phyloP scores from a whole-genome alignment of 35 echinoderm and acorn worm species.

The Stichopus chloronotus region DNA sequence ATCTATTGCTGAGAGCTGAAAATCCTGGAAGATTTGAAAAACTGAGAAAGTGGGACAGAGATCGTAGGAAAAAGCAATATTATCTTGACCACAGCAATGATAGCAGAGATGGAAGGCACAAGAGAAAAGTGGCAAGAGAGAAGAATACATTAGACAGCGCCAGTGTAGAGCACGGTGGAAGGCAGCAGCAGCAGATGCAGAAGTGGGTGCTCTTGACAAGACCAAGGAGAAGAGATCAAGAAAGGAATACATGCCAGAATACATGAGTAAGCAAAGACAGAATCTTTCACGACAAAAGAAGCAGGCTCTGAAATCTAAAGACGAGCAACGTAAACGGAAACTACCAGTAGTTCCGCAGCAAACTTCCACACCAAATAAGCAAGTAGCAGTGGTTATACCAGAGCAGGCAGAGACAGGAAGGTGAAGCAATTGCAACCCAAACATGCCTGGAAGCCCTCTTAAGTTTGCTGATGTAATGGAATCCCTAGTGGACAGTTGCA shows the following conservation, averaged over 20 bases:
- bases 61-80: slow-evolving; percentile 31
- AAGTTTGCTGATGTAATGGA: slow-evolving; percentile 47
- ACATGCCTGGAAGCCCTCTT: slow-evolving; percentile 8
- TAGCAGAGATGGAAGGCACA: slow-evolving; percentile 21
- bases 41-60: slow-evolving; percentile 1
- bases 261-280: slow-evolving; percentile 15
- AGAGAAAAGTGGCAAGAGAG: background rate
- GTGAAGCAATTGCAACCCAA: background rate
- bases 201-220: background rate
- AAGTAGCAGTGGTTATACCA: background rate
- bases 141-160: slow-evolving; percentile 9
- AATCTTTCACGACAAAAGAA: background rate
- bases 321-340: slow-evolving; percentile 10
- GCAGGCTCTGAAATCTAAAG: slow-evolving; percentile 30
- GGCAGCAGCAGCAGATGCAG: background rate
- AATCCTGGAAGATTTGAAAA: slow-evolving; percentile 1
- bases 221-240: background rate
- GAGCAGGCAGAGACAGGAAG: background rate
- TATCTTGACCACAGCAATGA: background rate
- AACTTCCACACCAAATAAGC: background rate
- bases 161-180: slow-evolving; percentile 12
- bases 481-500: background rate
- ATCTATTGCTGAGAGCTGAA: background rate
- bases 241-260: slow-evolving; percentile 24
- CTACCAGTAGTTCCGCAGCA: background rate